Evolutionary conservation across 64 coral and sea anemone genomes (phyloP).

Genomic region (Hydrozoanthus tunicans): DNA sequence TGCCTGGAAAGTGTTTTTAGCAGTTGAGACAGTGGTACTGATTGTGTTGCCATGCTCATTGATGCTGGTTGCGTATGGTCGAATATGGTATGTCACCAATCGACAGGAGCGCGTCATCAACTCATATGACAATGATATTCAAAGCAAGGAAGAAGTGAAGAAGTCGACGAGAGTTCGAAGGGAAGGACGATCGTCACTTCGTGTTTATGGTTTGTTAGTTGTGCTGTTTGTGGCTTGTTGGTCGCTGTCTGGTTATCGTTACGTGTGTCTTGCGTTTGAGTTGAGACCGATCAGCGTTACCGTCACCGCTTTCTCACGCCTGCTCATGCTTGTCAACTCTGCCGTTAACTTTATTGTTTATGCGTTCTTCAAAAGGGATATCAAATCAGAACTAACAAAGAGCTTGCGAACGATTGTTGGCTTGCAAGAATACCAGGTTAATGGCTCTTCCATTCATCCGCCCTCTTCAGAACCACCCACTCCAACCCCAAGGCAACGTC

Average conservation of each 20-base stretch:
- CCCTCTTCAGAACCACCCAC: too few relatives aligned
- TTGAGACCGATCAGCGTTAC: neutral
- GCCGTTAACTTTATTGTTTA: conserved; percentile 50
- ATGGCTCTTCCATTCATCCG: neutral
- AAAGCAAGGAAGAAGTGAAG: neutral
- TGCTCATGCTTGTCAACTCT: conserved; percentile 43
- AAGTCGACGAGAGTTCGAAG: conserved; percentile 25
- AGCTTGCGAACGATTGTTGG: neutral
- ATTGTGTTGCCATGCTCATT: conserved; percentile 38
- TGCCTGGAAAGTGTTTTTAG: conserved; percentile 27
- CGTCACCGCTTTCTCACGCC: neutral
- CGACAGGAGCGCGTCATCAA: conserved; percentile 33
- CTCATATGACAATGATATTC: conserved; percentile 27
- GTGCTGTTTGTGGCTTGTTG: conserved; percentile 42
- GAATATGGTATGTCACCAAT: conserved; percentile 38
- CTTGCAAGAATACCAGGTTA: neutral
- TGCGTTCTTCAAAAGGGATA: conserved; percentile 39
- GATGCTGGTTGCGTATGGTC: conserved; percentile 32
- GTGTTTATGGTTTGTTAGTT: conserved; percentile 43
- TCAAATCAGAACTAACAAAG: neutral
- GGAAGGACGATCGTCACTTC: conserved; percentile 34
- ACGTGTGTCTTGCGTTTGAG: neutral
- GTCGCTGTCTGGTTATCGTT: conserved; percentile 48
- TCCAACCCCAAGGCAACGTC: too few relatives aligned
- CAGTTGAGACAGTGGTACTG: conserved; percentile 16